Conservation (phyloP, 2,888 invertebrate genomes). For the Agrochola lota region DNA sequence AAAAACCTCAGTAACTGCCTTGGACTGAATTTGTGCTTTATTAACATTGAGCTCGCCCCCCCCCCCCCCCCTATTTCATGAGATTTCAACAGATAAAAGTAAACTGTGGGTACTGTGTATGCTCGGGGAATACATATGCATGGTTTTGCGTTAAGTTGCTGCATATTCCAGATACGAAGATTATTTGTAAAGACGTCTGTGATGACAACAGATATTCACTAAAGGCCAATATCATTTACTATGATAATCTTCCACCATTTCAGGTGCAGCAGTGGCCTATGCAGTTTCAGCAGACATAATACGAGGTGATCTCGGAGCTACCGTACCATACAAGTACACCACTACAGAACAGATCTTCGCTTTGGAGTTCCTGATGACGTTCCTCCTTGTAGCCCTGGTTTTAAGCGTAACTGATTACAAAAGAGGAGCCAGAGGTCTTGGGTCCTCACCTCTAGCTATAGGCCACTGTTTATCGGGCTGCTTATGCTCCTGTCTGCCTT, state of each 20-base stretch:
- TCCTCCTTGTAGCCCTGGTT: slow-evolving; percentile 65
- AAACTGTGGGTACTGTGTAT: no score
- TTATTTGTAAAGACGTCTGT: no score
- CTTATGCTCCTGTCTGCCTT: slow-evolving; percentile 64
- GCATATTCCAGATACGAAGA: no score
- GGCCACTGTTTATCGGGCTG: slow-evolving; percentile 70
- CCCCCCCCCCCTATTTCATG: no score
- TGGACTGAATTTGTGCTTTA: no score
- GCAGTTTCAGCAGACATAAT: slow-evolving; percentile 52
- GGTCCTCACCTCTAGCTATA: slow-evolving; percentile 69
- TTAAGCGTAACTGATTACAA: slow-evolving; percentile 65
- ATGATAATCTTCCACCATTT: no score
- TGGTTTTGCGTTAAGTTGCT: no score
- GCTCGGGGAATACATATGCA: no score
- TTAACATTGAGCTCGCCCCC: no score
- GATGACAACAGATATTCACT: neutral
- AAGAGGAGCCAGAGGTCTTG: slow-evolving; percentile 68
- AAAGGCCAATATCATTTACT: neutral
- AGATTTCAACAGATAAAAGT: no score
- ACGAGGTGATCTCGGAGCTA: slow-evolving; percentile 58
- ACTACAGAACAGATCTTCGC: slow-evolving; percentile 52
- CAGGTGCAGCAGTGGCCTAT: slow-evolving; percentile 69
- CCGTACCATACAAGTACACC: slow-evolving; percentile 51
- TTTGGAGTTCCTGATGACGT: slow-evolving; percentile 69
- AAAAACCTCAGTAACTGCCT: no score